Evolutionary conservation across 2,888 invertebrate genomes (phyloP), one percentile per base, ranked within the genome.

Genomic region (Lepidonotus clava): DNA sequence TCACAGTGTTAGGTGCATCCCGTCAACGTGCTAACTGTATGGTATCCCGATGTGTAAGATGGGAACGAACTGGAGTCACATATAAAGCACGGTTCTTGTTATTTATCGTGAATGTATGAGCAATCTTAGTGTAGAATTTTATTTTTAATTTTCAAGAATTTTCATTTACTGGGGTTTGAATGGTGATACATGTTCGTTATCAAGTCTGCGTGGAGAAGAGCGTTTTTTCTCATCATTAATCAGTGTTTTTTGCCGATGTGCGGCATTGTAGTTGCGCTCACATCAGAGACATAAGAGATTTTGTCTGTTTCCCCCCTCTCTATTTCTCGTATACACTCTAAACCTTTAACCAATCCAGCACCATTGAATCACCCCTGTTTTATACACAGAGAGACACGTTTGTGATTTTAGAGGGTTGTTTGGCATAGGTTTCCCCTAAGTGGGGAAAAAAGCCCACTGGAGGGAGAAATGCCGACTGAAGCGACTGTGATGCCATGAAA

Each of bases 401-500:
- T 61, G 61, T 61, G 61, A 61, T 61, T 61, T 11, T 24, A 61
- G 61, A 61, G 28, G 61, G 24, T 61, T 61, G 61, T 61, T 61
- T 61, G 61, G 61, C 61, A 28, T 24, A 61, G 11, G 28, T 8
- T 61, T 61, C 61, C 61, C 24, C 28, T 61, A 11, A 61, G 24
- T 24, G 61, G 61, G 61, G 28, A 5, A 61, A 32, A n/a, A n/a
- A n/a, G 11, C n/a, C 28, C 61, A 24, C 61, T 28, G 28, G 61
- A n/a, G 53, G 14, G 61, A 28, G 24, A 76, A 2, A 41, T 41
- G 51, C 28, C 80, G 28, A 80, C 46, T 80, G 80, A 80, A 80
- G 80, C 80, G 80, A 80, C 80, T 80, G 80, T 80, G 80, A 80
- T 80, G 80, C 80, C 34, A 80, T 46, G 80, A 80, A 80, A 24